phyloP scores from a whole-genome alignment of 1,140 invertebrate genomes.

The Diprion similis region DNA sequence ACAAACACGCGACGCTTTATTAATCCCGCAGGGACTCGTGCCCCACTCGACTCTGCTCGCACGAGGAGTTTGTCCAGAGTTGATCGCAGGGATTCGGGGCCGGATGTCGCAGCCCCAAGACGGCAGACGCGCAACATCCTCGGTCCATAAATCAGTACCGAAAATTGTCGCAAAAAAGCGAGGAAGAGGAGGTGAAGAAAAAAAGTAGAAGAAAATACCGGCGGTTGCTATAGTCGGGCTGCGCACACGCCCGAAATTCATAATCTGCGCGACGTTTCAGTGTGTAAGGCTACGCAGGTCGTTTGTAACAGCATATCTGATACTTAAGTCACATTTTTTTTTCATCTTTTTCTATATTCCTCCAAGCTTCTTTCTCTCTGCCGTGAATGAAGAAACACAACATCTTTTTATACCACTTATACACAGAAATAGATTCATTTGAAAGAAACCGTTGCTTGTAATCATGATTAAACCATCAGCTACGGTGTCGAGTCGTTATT shows the following conservation, averaged over 20 bases:
- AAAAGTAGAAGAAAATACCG: conserved; percentile 29
- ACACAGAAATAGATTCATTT: neutral
- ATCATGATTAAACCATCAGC: neutral
- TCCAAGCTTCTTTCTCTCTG: neutral
- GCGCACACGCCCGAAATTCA: conserved; percentile 22
- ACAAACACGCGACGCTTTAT: neutral
- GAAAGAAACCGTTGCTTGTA: neutral
- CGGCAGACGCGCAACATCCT: conserved; percentile 3
- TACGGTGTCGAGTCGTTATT: neutral
- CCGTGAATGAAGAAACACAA: neutral
- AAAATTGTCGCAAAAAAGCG: conserved; percentile 12
- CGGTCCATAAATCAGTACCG: conserved; percentile 8
- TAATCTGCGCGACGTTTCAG: neutral
- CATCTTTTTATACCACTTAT: neutral
- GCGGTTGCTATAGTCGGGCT: conserved; percentile 20
- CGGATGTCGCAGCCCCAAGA: conserved; percentile 8
- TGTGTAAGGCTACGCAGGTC: neutral
- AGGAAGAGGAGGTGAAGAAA: conserved; percentile 4
- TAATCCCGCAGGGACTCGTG: conserved; percentile 2
- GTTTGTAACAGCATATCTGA: conserved; percentile 9
- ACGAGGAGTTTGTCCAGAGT: neutral
- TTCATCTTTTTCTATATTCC: neutral
- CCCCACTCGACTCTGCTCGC: conserved; percentile 3
- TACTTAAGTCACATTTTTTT: neutral
- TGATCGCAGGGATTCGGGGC: conserved; percentile 1